Base-by-base conservation (phyloP, 2,888 invertebrate species). In the Chaetogeoica ovagalla region DNA sequence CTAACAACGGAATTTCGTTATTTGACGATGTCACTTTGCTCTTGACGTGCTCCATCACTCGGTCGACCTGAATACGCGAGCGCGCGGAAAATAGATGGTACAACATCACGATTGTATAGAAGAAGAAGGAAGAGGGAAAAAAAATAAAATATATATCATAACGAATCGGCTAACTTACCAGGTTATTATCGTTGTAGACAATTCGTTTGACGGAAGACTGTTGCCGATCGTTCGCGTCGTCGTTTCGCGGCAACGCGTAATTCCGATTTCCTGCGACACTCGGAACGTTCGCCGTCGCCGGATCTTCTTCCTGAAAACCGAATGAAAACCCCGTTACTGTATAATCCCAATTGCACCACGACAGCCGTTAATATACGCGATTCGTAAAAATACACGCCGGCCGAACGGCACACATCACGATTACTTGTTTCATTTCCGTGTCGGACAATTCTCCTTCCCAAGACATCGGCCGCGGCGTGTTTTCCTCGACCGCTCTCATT, bases 381-480 rank as follows among this genome's bases (percentile, higher is more conserved):
- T n/a, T 19, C n/a, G 4, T 57, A 57, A 30, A 30, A 30, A 30
- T 30, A 4, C 4, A 30, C 30, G 30, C 30, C 30, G 30, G 30
- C 30, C 30, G 30, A 30, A 30, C 30, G 30, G 30, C 30, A 30
- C 30, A 30, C 52, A n/a, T 13, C 37, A 37, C 19, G 3, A 37
- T 73, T 76, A 76, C 83, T 86, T 87, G 82, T 73, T 83, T 87
- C 87, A 88, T 87, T 85, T 94, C 94, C n/a, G 92, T 91, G 85
- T 96, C 96, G 2, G 95, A 95, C 17, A 96, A 89, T 86, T 95
- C 95, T 13, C 96, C 96, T 86, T 96, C 96, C 96, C 96, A 96
- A 11, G 95, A 95, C 96, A 96, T 96, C 70, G 96, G 96, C 74
- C 96, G 87, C 77, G 85, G 83, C 82, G 84, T 82, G 17, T 84